Base-by-base conservation (phyloP, 2,888 invertebrate genomes). In the Ctenicera cuprea region DNA sequence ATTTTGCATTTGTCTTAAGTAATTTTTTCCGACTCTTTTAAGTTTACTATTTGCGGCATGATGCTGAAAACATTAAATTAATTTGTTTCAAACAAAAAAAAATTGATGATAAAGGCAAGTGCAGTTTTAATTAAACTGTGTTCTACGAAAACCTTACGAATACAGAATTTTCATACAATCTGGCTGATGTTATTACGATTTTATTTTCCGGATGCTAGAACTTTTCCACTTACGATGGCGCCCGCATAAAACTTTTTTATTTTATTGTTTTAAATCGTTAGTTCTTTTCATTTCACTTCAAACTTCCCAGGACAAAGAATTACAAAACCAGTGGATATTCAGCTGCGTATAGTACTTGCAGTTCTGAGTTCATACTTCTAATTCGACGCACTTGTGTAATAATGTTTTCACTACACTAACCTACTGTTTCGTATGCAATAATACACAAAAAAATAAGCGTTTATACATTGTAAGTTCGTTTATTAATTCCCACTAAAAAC, bases 401-500 rank as follows among this genome's bases (percentile, higher is more conserved):
- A n/a, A n/a, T n/a, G n/a, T n/a, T n/a, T n/a, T n/a, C n/a, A n/a
- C n/a, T n/a, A n/a, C n/a, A n/a, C n/a, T n/a, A n/a, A n/a, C n/a
- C n/a, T n/a, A n/a, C n/a, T n/a, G n/a, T n/a, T n/a, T n/a, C n/a
- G n/a, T n/a, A n/a, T n/a, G n/a, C 5, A 26, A 5, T 26, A 26
- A 26, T 26, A 5, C 26, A 26, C 5, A 26, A 26, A 26, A 26
- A 26, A 26, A 3, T 26, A 26, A 26, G 5, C 5, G 26, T 26
- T 2, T 26, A 3, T 14, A 33, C 43, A 75, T 77, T 77, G 77
- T 78, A 77, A 71, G 77, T 75, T 78, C 76, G 70, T 78, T 77
- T 78, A 77, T 77, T 78, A 78, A 79, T 77, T 76, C 74, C 69
- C 70, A 57, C 71, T 72, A 73, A 73, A 79, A 79, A 78, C 73